These are phyloP conservation scores for Brachionus rubens DNA, from an alignment of 1,140 invertebrate species.

Conservation along the genomic window DNA sequence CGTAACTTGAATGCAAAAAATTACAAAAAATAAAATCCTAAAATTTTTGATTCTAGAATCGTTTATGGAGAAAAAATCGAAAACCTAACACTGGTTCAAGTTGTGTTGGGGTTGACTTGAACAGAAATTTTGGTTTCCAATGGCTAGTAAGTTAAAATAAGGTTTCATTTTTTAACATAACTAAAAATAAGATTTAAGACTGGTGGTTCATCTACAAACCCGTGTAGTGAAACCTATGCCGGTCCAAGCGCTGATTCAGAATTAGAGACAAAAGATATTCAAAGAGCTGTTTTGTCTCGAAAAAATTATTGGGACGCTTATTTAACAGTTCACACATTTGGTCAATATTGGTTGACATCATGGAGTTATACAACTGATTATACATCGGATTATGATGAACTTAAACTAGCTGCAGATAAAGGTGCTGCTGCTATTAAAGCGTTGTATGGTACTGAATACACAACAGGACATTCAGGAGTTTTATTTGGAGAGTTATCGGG, in stretches of 20 bases:
- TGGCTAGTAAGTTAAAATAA: conserved; percentile 8
- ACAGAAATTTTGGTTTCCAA: conserved; percentile 37
- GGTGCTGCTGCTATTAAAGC: neutral
- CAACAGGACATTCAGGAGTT: neutral
- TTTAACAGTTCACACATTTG: conserved; percentile 37
- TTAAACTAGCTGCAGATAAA: neutral
- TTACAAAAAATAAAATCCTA: neutral
- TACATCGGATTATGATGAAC: neutral
- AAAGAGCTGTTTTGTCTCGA: neutral
- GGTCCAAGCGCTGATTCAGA: conserved; percentile 17
- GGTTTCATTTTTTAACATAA: too few species aligned
- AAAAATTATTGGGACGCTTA: neutral
- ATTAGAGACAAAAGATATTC: conserved; percentile 19
- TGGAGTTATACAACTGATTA: neutral
- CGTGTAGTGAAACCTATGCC: conserved; percentile 36
- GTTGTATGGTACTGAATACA: neutral
- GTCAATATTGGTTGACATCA: neutral
- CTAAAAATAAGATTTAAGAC: too few species aligned
- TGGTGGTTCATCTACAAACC: conserved; percentile 19
- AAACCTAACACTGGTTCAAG: conserved; percentile 14
- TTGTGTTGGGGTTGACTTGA: conserved; percentile 40
- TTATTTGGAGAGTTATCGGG: conserved; percentile 45
- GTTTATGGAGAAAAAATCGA: conserved; percentile 48
- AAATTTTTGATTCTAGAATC: neutral
- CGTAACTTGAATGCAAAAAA: neutral